Evolutionary conservation across 2,888 invertebrate genomes (phyloP).

Genomic region (Choreutis nemorana): DNA sequence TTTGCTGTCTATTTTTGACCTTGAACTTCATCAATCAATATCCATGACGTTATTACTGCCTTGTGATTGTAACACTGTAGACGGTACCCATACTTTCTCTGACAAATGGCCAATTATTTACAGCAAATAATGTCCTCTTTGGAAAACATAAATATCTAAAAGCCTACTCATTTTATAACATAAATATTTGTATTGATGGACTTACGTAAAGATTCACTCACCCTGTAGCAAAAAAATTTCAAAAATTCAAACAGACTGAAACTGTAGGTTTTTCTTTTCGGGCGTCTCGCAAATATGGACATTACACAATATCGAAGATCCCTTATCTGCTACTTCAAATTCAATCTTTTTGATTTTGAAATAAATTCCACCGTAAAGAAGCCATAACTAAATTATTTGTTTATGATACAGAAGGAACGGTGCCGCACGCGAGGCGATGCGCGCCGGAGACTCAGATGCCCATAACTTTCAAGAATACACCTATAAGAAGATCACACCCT

Average conservation of each 20-base stretch:
- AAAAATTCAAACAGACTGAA: no score
- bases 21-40: constrained; percentile 47
- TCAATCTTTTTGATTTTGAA: no score
- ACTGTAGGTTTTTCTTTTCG: no score
- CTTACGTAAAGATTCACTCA: no score
- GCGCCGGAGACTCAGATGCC: constrained; percentile 71
- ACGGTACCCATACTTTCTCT: constrained; percentile 23
- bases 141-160: constrained; percentile 11
- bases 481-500: constrained; percentile 94
- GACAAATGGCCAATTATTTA: constrained; percentile 30
- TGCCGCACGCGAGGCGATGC: constrained; percentile 68
- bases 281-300: no score
- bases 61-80: constrained; percentile 19
- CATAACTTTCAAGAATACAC: constrained; percentile 95
- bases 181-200: background rate
- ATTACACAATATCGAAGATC: no score
- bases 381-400: no score
- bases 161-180: constrained; percentile 1
- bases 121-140: constrained; percentile 20
- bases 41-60: constrained; percentile 26
- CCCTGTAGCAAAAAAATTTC: no score
- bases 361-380: no score
- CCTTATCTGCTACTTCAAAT: no score
- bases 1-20: constrained; percentile 36
- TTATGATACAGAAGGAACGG: constrained; percentile 75